Base-by-base conservation (phyloP, 2,797 vertebrate genomes). In the Enoplosus armatus region DNA sequence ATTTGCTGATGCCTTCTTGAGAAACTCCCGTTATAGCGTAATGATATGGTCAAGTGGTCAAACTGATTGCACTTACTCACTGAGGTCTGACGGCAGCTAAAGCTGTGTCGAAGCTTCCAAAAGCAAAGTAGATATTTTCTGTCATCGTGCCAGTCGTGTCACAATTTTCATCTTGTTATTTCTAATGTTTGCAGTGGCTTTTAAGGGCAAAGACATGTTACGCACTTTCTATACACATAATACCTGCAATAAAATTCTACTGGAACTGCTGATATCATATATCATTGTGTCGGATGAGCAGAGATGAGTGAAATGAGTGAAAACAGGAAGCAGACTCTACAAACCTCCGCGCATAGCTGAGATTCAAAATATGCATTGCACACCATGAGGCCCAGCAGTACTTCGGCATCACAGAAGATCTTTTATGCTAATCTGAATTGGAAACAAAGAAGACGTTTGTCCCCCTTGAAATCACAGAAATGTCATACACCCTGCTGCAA, bases 401-500 rank as follows among this genome's bases (percentile, higher is more conserved):
- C 83, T 73, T 60, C 43, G 56, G 37, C 63, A 61, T 62, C 35
- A 43, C 59, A 77, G 33, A 75, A 76, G 33, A 24, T 8, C 51
- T 68, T 75, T 71, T 75, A 79, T 82, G 79, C 41, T 69, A 65
- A 86, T 76, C n/a, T 72, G 41, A 70, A 48, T 6, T 51, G 27
- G 47, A 87, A 77, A 87, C 85, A 87, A 88, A 87, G 79, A 62
- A 22, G 41, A 72, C 3, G 5, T 66, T 79, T 76, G 66, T 56
- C 72, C 20, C 60, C 12, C 64, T 68, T 69, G 48, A 82, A 83
- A 89, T 74, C 65, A 51, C 27, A 65, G 72, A 89, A 91, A 87
- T 87, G 86, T 75, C 84, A 86, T 16, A 75, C 71, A 80, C 68
- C 80, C 84, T 67, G 86, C 81, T 83, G 81, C 65, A 78, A 71